phyloP scores from a whole-genome alignment of 23 tunicate genomes.

The Diplosoma virens region DNA sequence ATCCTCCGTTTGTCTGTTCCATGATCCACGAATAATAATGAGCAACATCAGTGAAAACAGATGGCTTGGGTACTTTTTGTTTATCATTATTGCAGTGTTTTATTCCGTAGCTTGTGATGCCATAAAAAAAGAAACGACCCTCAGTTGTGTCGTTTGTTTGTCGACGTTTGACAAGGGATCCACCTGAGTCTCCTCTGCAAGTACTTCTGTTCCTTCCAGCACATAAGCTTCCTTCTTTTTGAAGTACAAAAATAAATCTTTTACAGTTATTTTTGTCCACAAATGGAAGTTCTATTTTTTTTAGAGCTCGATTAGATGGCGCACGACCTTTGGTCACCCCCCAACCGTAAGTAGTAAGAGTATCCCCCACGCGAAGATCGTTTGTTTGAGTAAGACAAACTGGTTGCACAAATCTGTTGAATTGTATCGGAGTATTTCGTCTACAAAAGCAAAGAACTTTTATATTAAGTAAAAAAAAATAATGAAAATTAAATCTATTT shows the following conservation, averaged over 20 bases:
- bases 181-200: slow-evolving; percentile 60
- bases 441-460: too few relatives aligned
- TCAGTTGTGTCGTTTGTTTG: background rate
- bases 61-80: slow-evolving; percentile 22
- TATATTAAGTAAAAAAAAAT: too few relatives aligned
- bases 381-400: slow-evolving; percentile 28
- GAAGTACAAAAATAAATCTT: slow-evolving; percentile 21
- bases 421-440: slow-evolving; percentile 28
- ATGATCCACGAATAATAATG: slow-evolving; percentile 1
- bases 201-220: slow-evolving; percentile 45
- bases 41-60: slow-evolving; percentile 34
- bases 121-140: slow-evolving; percentile 27
- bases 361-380: slow-evolving; percentile 11
- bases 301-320: slow-evolving; percentile 33
- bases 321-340: slow-evolving; percentile 41
- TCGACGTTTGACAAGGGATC: slow-evolving; percentile 24
- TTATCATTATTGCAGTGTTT: slow-evolving; percentile 48
- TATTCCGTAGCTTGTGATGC: slow-evolving; percentile 52
- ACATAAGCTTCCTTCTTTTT: slow-evolving; percentile 28
- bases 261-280: slow-evolving; percentile 19
- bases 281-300: slow-evolving; percentile 34
- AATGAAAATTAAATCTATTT: too few relatives aligned
- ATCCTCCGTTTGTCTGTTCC: slow-evolving; percentile 26
- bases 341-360: slow-evolving; percentile 51
- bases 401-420: slow-evolving; percentile 50